Base-by-base conservation (phyloP, 2,113 vertebrate species). In the Ascaphus truei region DNA sequence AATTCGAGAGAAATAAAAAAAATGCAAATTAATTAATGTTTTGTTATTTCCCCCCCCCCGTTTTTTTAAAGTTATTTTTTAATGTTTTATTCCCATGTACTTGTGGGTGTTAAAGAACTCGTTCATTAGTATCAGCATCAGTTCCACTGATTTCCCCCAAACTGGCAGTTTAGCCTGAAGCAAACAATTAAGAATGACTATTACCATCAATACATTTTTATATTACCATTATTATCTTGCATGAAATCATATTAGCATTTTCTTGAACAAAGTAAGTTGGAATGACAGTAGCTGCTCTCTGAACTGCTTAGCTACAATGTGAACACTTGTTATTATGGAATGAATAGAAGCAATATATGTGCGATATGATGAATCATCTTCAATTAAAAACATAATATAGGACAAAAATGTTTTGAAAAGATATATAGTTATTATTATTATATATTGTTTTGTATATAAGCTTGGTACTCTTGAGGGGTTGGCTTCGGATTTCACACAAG, bases 131-230 rank as follows among this genome's bases (percentile, higher is more conserved):
- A 41, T 43, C 26, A 57, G 52, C 37, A 57, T 27, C 39, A 58
- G 16, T 68, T 47, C 20, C 34, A 47, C 39, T 57, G 52, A 68
- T 68, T 58, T 65, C 33, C 29, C 52, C 20, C 57, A 68, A 68
- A 68, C 58, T 68, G 41, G 7, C 64, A 68, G 58, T 68, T 68
- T 58, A 33, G 64, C 64, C 64, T 27, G 39, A 58, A 68, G 64
- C 53, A 68, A 68, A 53, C 64, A 68, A 68, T 68, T 68, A 68
- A 68, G 62, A 68, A 58, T 68, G 53, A 33, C 53, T 57, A 68
- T 68, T 68, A 68, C 52, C 53, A 58, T 43, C 25, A 57, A 57
- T 57, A 23, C 64, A 68, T 57, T 68, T 57, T 68, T 58, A 58
- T 67, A 67, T 67, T 58, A 57, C 34, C 64, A 26, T 29, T 25